These are phyloP conservation scores for Tor tambroides DNA, from an alignment of 2,113 vertebrate species.

Conservation along the genomic window DNA sequence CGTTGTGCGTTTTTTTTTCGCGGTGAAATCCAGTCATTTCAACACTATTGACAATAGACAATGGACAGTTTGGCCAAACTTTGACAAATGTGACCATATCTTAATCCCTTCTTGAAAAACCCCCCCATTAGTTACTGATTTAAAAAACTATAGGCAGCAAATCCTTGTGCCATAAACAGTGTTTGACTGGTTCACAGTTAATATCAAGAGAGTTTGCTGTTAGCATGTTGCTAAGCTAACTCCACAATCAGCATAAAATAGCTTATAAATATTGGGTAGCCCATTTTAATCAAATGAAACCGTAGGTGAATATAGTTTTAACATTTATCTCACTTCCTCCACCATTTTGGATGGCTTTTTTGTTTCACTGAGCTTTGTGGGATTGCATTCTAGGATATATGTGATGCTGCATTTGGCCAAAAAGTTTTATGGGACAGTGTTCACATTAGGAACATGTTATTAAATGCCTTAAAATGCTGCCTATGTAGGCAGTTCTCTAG, in stretches of 20 bases:
- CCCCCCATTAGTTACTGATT: not conserved
- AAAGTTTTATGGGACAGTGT: not conserved
- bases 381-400: not conserved
- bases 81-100: not conserved
- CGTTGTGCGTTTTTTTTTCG: not conserved
- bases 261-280: not conserved
- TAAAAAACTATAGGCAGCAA: not conserved
- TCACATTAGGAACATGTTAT: not conserved
- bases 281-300: not conserved
- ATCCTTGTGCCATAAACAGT: not conserved
- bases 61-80: not conserved
- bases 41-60: not conserved
- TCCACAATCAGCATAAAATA: not conserved
- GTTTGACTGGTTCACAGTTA: not conserved
- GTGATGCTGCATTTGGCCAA: not conserved
- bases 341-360: not conserved
- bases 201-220: not conserved
- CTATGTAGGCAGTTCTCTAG: not conserved
- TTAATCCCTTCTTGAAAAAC: not conserved
- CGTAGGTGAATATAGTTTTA: not conserved
- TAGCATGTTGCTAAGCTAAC: not conserved
- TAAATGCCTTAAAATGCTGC: constrained; percentile 10
- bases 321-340: not conserved
- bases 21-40: not conserved
- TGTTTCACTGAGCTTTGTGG: not conserved